Conservation (phyloP, 2,113 vertebrate genomes). For the Psittacula cyanocephala region DNA sequence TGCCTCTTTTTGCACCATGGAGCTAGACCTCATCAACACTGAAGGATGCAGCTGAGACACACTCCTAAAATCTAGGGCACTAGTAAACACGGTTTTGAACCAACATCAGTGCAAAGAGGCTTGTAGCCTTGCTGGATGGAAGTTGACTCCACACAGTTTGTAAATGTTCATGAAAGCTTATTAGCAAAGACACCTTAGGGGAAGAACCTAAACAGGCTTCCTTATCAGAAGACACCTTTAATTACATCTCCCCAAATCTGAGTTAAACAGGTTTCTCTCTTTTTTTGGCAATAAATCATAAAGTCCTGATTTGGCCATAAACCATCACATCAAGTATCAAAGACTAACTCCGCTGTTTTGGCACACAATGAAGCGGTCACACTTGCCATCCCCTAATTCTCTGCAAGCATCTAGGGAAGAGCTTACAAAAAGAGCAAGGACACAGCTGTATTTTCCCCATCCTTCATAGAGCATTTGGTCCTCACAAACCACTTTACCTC, state of each 20-base stretch:
- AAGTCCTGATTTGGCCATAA: not conserved
- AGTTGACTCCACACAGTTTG: not conserved
- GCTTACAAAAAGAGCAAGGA: not conserved
- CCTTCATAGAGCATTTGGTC: not conserved
- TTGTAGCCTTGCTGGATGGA: not conserved
- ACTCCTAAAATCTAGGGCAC: not conserved
- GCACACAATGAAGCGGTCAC: not conserved
- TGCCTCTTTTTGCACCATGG: not conserved
- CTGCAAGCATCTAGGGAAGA: not conserved
- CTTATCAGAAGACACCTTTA: not conserved
- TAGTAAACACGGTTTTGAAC: not conserved
- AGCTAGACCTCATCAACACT: not conserved
- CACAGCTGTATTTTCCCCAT: not conserved
- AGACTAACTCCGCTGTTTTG: not conserved
- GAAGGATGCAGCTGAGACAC: not conserved
- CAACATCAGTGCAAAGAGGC: accelerated
- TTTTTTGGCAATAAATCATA: not conserved
- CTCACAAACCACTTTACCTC: not conserved
- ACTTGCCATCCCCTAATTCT: not conserved
- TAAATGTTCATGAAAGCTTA: not conserved
- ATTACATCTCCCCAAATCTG: not conserved
- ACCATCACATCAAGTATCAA: not conserved
- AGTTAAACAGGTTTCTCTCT: not conserved
- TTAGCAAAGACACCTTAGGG: not conserved
- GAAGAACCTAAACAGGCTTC: not conserved